phyloP scores from a whole-genome alignment of 2,113 vertebrate species.

The Mastomys natalensis region DNA sequence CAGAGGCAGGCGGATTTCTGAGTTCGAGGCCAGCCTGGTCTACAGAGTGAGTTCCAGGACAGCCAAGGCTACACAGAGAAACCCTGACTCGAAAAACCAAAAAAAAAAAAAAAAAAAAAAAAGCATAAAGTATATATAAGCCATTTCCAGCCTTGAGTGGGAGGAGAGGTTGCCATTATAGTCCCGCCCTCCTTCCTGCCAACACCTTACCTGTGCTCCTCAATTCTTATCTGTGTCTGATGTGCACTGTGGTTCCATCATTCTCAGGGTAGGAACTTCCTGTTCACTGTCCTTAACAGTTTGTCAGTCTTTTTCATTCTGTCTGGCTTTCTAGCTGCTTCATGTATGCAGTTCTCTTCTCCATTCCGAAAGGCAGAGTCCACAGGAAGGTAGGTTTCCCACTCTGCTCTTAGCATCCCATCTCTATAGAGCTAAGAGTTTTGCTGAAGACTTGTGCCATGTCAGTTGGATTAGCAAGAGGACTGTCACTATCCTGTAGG shows the following conservation, averaged over 20 bases:
- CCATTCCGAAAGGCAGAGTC: constrained; percentile 1
- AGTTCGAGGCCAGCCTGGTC: too few species aligned
- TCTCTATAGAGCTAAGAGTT: neutral
- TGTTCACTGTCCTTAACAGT: neutral
- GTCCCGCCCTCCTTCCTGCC: neutral
- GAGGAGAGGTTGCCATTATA: accelerated
- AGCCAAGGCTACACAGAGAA: too few species aligned
- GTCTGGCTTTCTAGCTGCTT: constrained; percentile 20
- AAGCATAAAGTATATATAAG: neutral
- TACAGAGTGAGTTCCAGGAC: too few species aligned
- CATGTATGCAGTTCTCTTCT: neutral
- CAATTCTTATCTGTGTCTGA: neutral
- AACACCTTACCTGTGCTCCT: accelerated
- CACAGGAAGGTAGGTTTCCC: too few species aligned
- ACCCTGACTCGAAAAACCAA: too few species aligned
- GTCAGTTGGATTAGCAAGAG: neutral
- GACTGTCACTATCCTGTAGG: neutral
- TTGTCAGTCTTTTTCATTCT: neutral
- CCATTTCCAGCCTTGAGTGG: neutral
- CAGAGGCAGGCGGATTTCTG: too few species aligned
- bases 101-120: too few species aligned
- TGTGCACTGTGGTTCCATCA: neutral
- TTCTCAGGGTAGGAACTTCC: neutral
- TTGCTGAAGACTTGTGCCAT: neutral
- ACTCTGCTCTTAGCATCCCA: neutral